A percentile compares a stretch with the other conserved stretches of the same genome.
These are phyloP conservation scores for Tapirus indicus DNA, from an alignment of 2,797 vertebrate genomes.

Conservation along the genomic window DNA sequence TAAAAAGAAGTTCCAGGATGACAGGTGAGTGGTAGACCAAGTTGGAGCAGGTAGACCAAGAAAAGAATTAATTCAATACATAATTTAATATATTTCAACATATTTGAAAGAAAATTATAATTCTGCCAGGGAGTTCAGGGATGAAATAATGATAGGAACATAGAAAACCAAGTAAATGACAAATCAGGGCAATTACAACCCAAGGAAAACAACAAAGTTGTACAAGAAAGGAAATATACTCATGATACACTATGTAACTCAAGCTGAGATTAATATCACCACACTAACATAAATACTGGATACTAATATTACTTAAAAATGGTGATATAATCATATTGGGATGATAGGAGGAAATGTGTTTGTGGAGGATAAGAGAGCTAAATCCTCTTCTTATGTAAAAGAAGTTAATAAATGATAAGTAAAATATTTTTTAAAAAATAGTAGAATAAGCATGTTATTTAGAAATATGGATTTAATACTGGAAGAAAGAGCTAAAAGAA, in stretches of 20 bases:
- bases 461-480: constrained; percentile 47
- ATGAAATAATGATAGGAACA: constrained; percentile 45
- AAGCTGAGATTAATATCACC: constrained; percentile 53
- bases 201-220: not conserved
- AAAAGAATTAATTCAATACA: constrained; percentile 43
- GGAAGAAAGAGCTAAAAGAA: not conserved
- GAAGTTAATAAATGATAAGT: constrained; percentile 20
- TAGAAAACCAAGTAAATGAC: constrained; percentile 62
- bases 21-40: not conserved
- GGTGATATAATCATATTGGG: not conserved
- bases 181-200: constrained; percentile 34
- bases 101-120: constrained; percentile 67
- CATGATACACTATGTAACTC: not conserved
- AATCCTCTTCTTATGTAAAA: constrained; percentile 27
- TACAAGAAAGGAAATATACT: constrained; percentile 49
- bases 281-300: not conserved
- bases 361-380: not conserved
- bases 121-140: constrained; percentile 35
- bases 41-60: not conserved
- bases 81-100: constrained; percentile 57
- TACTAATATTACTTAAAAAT: not conserved
- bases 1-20: not conserved
- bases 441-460: not conserved
- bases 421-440: not conserved
- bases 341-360: not conserved